A percentile compares a stretch with the other conserved stretches of the same genome.
Evolutionary conservation across 1,140 invertebrate species (phyloP).

Genomic region (Panulirus ornatus): DNA sequence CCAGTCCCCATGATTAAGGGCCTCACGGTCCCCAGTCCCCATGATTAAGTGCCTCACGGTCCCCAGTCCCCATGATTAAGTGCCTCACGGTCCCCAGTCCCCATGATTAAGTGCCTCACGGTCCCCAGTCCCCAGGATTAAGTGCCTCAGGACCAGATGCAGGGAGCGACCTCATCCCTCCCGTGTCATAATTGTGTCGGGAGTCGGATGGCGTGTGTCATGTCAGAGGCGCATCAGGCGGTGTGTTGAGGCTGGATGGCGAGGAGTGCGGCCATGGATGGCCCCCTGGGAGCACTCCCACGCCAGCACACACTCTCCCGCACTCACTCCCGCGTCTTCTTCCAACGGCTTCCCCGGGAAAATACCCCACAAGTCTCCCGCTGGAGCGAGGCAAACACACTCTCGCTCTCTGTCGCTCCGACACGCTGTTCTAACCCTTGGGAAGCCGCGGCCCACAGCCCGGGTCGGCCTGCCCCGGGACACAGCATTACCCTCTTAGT

Average conservation of each 20-base stretch:
- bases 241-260: not conserved
- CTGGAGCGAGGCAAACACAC: conserved; percentile 38
- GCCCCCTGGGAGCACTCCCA: not conserved
- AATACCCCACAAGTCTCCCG: conserved; percentile 58
- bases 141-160: too few relatives aligned
- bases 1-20: too few relatives aligned
- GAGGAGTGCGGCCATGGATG: not conserved
- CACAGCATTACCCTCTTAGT: conserved; percentile 64
- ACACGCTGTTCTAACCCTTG: conserved; percentile 32
- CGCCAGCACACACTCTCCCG: conserved; percentile 3
- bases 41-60: too few relatives aligned
- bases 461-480: not conserved
- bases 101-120: too few relatives aligned
- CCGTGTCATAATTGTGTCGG: not conserved
- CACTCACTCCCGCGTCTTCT: not conserved
- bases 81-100: too few relatives aligned
- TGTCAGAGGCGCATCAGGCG: not conserved
- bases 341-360: conserved; percentile 39
- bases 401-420: conserved; percentile 24
- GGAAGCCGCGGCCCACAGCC: conserved; percentile 9
- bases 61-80: too few relatives aligned
- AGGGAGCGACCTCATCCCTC: too few relatives aligned
- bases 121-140: too few relatives aligned
- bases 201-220: not conserved
- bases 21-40: too few relatives aligned